Percentiles rank a stretch among this genome's conserved stretches.
Conservation (phyloP, 2,113 vertebrate species). For the Nipponia nippon region DNA sequence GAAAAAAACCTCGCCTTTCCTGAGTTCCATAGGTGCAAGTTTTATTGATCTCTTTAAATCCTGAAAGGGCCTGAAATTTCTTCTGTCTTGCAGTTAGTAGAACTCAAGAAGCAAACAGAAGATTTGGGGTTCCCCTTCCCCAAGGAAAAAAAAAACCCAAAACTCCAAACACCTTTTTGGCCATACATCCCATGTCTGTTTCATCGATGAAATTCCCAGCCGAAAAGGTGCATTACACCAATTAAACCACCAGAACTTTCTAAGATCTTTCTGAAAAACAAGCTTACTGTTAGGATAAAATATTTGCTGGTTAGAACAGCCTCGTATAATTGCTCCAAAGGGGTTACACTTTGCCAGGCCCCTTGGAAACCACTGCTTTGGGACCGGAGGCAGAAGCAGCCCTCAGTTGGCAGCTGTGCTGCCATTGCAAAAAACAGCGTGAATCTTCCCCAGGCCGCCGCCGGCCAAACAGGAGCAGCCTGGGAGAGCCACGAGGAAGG, state of each 20-base stretch:
- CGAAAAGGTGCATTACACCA: background rate
- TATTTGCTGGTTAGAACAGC: background rate
- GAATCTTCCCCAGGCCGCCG: background rate
- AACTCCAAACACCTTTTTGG: background rate
- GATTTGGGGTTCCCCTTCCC: background rate
- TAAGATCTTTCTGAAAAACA: background rate
- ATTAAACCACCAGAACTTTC: background rate
- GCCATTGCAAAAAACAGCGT: background rate
- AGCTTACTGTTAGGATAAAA: background rate
- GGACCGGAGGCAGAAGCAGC: background rate
- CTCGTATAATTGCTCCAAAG: background rate
- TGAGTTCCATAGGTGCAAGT: background rate
- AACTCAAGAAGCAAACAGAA: background rate
- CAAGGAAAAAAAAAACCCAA: rapidly evolving
- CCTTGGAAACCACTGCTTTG: background rate
- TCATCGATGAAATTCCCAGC: background rate
- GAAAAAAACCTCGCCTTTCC: background rate
- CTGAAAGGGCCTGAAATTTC: background rate
- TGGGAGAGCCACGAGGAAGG: background rate
- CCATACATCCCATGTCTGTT: background rate
- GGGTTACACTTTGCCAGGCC: background rate
- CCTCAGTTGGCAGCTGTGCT: background rate
- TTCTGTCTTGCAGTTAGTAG: background rate
- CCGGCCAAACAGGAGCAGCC: background rate
- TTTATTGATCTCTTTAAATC: background rate